Evolutionary conservation across 1,140 invertebrate species (phyloP).

Genomic region (Drosophila saltans): DNA sequence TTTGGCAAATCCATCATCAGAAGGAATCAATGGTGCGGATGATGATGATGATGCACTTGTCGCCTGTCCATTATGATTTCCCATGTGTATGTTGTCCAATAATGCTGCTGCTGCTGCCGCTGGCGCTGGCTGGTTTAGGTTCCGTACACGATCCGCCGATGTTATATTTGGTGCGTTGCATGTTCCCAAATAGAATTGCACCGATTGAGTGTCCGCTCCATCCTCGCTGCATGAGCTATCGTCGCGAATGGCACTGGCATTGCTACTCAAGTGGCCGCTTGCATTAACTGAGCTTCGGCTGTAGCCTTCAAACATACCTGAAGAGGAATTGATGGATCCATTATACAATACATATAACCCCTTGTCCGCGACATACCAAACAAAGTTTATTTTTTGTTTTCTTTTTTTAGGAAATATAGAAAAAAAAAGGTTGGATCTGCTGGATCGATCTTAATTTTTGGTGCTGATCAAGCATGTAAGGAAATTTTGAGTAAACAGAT

Average conservation of each 20-base stretch:
- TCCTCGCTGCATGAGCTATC: constrained; percentile 18
- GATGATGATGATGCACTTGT: neutral
- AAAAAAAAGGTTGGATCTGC: neutral
- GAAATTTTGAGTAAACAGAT: too few species aligned
- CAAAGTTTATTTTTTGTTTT: neutral
- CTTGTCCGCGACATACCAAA: neutral
- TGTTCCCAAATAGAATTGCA: constrained; percentile 12
- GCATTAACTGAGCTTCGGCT: constrained; percentile 6
- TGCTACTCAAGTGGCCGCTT: constrained; percentile 11
- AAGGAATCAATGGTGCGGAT: neutral
- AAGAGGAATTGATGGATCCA: constrained; percentile 6
- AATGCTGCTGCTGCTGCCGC: too few species aligned
- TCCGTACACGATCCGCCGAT: neutral
- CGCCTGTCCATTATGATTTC: neutral
- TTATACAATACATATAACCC: constrained; percentile 8
- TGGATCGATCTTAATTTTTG: too few species aligned
- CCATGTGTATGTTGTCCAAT: constrained; percentile 5
- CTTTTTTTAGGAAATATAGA: neutral
- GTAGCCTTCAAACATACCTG: constrained; percentile 20
- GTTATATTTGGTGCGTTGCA: neutral
- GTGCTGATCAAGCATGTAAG: too few species aligned
- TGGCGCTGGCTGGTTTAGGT: neutral
- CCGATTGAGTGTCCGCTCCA: constrained; percentile 11
- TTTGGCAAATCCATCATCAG: too few species aligned
- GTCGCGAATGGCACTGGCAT: neutral